Evolutionary conservation across 2,888 invertebrate species (phyloP), one percentile per base, ranked within the genome.

Genomic region (Drosophila birchii): DNA sequence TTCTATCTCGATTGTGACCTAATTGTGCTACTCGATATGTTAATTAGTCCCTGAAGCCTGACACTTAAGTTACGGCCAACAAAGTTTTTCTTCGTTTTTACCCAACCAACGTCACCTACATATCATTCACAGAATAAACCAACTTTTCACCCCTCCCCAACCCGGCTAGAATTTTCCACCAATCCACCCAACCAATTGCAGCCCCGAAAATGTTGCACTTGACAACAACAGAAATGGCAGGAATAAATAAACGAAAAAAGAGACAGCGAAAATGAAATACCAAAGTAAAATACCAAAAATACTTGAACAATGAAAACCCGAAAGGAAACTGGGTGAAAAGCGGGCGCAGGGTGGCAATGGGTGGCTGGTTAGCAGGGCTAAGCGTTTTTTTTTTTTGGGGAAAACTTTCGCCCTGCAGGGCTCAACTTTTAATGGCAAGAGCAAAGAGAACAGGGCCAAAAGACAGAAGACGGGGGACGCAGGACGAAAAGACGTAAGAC

Each of bases 401-500:
- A 45, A 59, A 72, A 73, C 76, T 73, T 73, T 75, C 56, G 76
- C 82, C 79, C 86, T 74, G 71, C 76, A 86, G 90, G 88, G 78
- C 61, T 64, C 89, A 89, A 78, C 82, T 73, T 88, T 89, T 89
- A 84, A 84, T 88, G 88, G 83, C 83, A 78, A 89, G 89, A 61
- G 67, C 64, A 68, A 56, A 60, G 61, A 68, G 34, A 62, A 61
- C 57, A 60, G 73, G 18, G 44, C 23, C 56, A 12, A 54, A 34
- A 20, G 45, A 26, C 57, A 36, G 49, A 26, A 44, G 23, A 32
- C 9, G 51, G 54, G 55, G 12, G 47, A 44, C 54, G 43, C 20
- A n/a, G 1, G 14, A 8, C 36, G 4, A 12, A 20, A 20, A 9
- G 38, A n/a, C 53, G 12, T 39, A 9, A 14, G 23, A 32, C 29